Conservation (phyloP, 2,888 invertebrate species). For the Drosophila macrospina region DNA sequence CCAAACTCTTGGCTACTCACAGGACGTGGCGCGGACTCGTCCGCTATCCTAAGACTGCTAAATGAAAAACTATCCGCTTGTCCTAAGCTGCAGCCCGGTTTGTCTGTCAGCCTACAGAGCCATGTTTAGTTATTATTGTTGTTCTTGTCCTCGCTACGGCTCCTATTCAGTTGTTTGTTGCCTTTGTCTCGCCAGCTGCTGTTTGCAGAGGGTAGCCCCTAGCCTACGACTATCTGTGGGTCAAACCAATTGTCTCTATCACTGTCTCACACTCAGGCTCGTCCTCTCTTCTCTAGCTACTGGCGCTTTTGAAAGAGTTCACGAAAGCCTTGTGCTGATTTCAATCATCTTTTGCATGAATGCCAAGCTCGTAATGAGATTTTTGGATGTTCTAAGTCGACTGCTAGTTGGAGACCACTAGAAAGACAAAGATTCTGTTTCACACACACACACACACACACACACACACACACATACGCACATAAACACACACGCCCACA, state of each 20-base stretch:
- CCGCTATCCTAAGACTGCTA: slow-evolving; percentile 20
- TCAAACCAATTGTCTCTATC: slow-evolving; percentile 32
- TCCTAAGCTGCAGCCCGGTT: slow-evolving; percentile 40
- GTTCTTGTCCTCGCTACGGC: slow-evolving; percentile 7
- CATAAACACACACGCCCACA: neutral
- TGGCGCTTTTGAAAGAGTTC: slow-evolving; percentile 25
- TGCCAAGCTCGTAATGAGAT: slow-evolving; percentile 54
- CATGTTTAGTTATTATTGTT: slow-evolving; percentile 1
- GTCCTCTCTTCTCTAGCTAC: neutral
- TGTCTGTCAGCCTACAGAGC: slow-evolving; percentile 41
- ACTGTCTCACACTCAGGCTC: neutral
- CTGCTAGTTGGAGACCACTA: slow-evolving; percentile 37
- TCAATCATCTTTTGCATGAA: slow-evolving; percentile 58
- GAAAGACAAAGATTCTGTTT: slow-evolving; percentile 9
- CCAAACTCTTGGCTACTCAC: neutral
- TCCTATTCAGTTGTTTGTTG: slow-evolving; percentile 28
- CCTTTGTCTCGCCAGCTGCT: slow-evolving; percentile 35
- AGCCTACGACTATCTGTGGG: slow-evolving; percentile 12
- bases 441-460: neutral
- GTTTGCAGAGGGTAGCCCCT: slow-evolving; percentile 12
- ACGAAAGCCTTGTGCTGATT: slow-evolving; percentile 39
- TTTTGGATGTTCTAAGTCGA: slow-evolving; percentile 37
- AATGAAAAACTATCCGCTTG: slow-evolving; percentile 71
- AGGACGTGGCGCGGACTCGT: slow-evolving; percentile 8
- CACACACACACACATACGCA: slow-evolving; percentile 13